phyloP scores from a whole-genome alignment of 2,797 vertebrate genomes.

The Hippoglossus hippoglossus region DNA sequence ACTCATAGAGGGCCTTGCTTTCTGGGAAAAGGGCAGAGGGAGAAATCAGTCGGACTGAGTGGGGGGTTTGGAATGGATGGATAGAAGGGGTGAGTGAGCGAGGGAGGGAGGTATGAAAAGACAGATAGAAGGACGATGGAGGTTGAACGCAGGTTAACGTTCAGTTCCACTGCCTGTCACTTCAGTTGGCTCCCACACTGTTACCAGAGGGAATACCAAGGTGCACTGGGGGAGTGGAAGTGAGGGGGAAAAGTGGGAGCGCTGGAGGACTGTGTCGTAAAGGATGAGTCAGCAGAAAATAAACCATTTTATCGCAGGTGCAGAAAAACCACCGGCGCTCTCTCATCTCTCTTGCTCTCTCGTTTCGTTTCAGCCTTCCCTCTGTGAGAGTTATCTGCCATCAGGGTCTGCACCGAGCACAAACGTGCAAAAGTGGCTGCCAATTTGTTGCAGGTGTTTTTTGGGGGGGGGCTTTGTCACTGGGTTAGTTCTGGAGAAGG shows the following conservation, averaged over 20 bases:
- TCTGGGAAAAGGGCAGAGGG: conserved; percentile 6
- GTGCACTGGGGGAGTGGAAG: conserved; percentile 27
- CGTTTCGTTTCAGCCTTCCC: conserved; percentile 57
- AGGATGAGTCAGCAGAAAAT: conserved; percentile 71
- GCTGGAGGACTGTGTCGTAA: conserved; percentile 37
- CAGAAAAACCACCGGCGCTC: conserved; percentile 48
- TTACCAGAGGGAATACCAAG: conserved; percentile 58
- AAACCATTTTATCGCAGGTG: conserved; percentile 46
- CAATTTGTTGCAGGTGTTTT: conserved; percentile 69
- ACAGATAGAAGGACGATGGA: conserved; percentile 41
- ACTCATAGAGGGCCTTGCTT: conserved; percentile 19
- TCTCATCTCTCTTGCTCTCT: conserved; percentile 15
- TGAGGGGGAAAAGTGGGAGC: not conserved
- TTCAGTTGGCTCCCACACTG: conserved; percentile 49
- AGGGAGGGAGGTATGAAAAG: conserved; percentile 4
- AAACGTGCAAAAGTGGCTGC: conserved; percentile 65
- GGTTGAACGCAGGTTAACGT: conserved; percentile 70
- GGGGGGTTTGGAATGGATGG: conserved; percentile 1
- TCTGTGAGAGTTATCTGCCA: conserved; percentile 65
- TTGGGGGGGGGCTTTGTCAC: conserved; percentile 56
- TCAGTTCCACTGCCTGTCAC: conserved; percentile 57
- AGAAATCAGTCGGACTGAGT: conserved; percentile 15
- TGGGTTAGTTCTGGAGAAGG: conserved; percentile 45
- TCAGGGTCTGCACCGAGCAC: conserved; percentile 57
- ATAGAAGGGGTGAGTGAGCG: not conserved